Evolutionary conservation across 1,140 invertebrate genomes (phyloP), one percentile per base, ranked within the genome.

Genomic region (Apolygus lucorum): DNA sequence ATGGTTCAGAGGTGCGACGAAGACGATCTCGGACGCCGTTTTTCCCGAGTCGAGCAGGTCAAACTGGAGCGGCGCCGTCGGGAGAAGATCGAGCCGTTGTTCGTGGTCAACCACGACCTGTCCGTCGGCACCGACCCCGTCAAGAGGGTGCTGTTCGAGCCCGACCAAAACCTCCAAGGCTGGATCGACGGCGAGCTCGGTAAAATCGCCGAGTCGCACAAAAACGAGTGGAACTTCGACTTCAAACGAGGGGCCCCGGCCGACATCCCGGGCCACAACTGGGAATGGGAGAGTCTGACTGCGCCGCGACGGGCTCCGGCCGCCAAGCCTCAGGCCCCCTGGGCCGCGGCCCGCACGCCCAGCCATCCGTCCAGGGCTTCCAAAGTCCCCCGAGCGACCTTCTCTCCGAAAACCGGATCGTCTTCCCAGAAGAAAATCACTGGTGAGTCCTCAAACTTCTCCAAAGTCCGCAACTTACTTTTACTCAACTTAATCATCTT

Each of bases 351-450:
- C 54, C 11, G 4, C 22, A 8, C 54, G 54, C 54, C 54, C 11
- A 4, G 8, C 11, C 54, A 4, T 59, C 54, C 11, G 22, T 59
- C 54, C 34, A 8, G 17, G 54, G 54, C 54, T 59, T 21, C 54
- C 2, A 13, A 59, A 22, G 34, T 59, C 54, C 11, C 4, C 54
- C 8, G 22, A 22, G 8, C 54, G 11, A 17, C 11, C 4, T 24
- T 59, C 54, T 13, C 22, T 4, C 54, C 11, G 11, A 59, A 59
- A 4, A 22, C 11, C 8, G 17, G 34, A 49, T 4, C 34, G 34
- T 42, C 34, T 42, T 42, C n/a, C n/a, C 54, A 59, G 54, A 59
- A 59, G 22, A 59, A 59, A 59, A 59, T 59, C 11, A 59, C 54
- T 22, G 54, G 54, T 59, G 54, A 59, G 54, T 42, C n/a, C n/a